Evolutionary conservation across 1,140 invertebrate genomes (phyloP).

Genomic region (Solen grandis): DNA sequence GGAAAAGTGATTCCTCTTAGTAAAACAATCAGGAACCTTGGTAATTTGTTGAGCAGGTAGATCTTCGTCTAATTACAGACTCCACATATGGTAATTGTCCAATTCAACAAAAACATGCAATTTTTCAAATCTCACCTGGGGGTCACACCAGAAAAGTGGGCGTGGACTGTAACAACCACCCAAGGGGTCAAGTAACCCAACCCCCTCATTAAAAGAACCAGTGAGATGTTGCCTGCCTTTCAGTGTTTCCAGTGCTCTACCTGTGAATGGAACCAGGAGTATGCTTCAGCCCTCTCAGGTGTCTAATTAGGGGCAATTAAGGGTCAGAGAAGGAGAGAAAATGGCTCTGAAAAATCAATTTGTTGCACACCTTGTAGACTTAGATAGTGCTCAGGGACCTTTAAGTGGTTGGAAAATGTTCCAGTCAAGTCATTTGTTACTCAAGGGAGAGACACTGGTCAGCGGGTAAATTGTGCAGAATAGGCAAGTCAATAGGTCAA

Average conservation of each 20-base stretch:
- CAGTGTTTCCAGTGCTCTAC: conserved; percentile 38
- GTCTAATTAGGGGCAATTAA: conserved; percentile 53
- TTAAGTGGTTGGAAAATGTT: neutral
- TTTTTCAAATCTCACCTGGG: too few relatives aligned
- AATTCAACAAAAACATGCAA: too few relatives aligned
- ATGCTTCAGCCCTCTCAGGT: conserved; percentile 44
- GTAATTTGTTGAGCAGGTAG: too few relatives aligned
- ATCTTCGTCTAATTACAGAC: too few relatives aligned
- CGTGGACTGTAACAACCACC: conserved; percentile 22
- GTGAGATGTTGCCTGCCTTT: conserved; percentile 35
- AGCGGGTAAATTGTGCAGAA: neutral
- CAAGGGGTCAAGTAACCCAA: conserved; percentile 36
- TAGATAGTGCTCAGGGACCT: neutral
- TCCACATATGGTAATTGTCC: too few relatives aligned
- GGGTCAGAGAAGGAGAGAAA: conserved; percentile 50
- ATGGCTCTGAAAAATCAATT: conserved; percentile 48
- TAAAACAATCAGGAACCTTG: too few relatives aligned
- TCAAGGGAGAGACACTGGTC: neutral
- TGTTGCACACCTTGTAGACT: conserved; percentile 43
- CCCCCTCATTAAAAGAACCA: conserved; percentile 39
- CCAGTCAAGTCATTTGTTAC: neutral
- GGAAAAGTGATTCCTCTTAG: too few relatives aligned
- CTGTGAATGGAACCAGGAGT: conserved; percentile 4
- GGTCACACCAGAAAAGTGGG: too few relatives aligned
- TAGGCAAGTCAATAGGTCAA: neutral